Base-by-base conservation (phyloP, 2,797 vertebrate genomes). In the Chromis chromis region DNA sequence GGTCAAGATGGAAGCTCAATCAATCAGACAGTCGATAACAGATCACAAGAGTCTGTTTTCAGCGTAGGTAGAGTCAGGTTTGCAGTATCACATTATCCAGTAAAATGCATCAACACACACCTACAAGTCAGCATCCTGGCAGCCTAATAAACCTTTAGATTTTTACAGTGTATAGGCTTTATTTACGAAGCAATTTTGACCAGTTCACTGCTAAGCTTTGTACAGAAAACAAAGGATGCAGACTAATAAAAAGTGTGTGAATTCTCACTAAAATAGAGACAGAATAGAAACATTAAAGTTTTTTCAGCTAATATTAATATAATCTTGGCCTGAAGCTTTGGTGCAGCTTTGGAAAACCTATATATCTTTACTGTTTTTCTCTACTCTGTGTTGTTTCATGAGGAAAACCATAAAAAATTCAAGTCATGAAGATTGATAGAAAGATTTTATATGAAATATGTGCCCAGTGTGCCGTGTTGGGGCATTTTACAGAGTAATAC, bases 151-250 rank as follows among this genome's bases (percentile, higher is more conserved):
- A 31, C 6, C 63, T 66, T 19, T 0, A 55, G 10, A 1, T 28
- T 54, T 25, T 46, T 46, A 13, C 3, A 24, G 9, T 50, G 22
- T 22, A 21, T 61, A 25, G 4, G 2, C 16, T 44, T 74, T 25
- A 52, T 65, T 33, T 22, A 27, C 11, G 14, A 42, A 36, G 33
- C 9, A 36, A 36, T 11, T 65, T 17, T 22, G 13, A 42, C 16
- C 16, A 52, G 12, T 12, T 50, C 31, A 52, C 21, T 12, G 22
- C 4, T 28, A 39, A 39, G 16, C 14, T 1, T 67, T 67, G 25
- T 66, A 19, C 46, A 58, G 28, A 61, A 72, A 67, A 40, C 13
- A 61, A 60, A n/a, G 19, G 10, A 8, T 36, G n/a, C 19, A 40
- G 24, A 56, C 4, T 14, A 19, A 42, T 62, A n/a, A 49, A 44